These are phyloP conservation scores for Montipora cactus DNA, from an alignment of 64 coral and sea anemone genomes.

Conservation along the genomic window DNA sequence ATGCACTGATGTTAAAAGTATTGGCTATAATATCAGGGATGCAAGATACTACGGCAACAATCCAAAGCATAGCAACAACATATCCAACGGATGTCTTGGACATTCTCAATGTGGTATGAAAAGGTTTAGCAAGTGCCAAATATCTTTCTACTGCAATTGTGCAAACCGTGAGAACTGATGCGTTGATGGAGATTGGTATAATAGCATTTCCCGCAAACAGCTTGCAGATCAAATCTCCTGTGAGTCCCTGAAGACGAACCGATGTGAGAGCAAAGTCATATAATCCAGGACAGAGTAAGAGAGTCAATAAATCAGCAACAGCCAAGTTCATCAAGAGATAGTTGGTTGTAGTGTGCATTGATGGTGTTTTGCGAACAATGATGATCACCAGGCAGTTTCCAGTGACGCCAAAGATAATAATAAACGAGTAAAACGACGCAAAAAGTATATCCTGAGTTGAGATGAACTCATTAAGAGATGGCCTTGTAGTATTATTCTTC, in stretches of 20 bases:
- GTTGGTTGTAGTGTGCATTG: conserved; percentile 69
- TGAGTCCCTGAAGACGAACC: conserved; percentile 17
- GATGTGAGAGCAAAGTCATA: conserved; percentile 43
- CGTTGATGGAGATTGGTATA: conserved; percentile 19
- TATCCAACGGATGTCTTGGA: neutral
- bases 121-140: conserved; percentile 39
- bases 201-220: conserved; percentile 41
- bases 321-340: conserved; percentile 62
- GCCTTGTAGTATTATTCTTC: no score
- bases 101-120: neutral
- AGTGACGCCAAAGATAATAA: conserved; percentile 23
- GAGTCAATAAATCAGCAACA: conserved; percentile 43
- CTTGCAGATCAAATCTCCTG: conserved; percentile 31
- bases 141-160: conserved; percentile 53
- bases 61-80: conserved; percentile 17
- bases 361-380: conserved; percentile 36
- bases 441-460: neutral
- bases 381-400: conserved; percentile 28
- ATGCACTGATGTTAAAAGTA: neutral
- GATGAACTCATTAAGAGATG: no score
- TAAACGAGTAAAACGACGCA: conserved; percentile 19
- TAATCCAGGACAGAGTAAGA: conserved; percentile 37
- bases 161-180: conserved; percentile 13
- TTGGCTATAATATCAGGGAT: conserved; percentile 41
- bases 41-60: conserved; percentile 22